Conservation (phyloP, 2,113 vertebrate species). For the Tyto alba region DNA sequence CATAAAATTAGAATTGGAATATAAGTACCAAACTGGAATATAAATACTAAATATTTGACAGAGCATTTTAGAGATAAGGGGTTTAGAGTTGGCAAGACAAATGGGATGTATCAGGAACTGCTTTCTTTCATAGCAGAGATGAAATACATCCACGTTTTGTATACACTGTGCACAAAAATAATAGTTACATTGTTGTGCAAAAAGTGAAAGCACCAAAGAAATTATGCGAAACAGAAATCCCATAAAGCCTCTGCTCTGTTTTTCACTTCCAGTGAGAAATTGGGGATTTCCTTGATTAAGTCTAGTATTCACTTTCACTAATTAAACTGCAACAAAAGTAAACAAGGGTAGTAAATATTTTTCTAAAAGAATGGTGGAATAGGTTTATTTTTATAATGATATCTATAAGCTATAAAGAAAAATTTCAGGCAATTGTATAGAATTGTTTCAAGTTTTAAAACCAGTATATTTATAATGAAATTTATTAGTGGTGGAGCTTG, state of each 20-base stretch:
- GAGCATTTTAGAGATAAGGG: background rate
- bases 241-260: background rate
- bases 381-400: background rate
- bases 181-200: background rate
- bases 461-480: fast-evolving
- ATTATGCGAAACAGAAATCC: background rate
- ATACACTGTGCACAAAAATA: background rate
- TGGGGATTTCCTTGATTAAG: background rate
- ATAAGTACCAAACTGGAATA: background rate
- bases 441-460: background rate
- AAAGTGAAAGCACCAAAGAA: background rate
- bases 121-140: background rate
- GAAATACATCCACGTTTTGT: background rate
- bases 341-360: background rate
- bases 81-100: background rate
- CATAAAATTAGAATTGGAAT: background rate
- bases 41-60: background rate
- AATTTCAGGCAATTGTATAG: background rate
- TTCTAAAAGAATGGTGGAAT: background rate
- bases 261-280: background rate
- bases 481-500: background rate
- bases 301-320: background rate
- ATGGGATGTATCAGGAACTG: background rate
- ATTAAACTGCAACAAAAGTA: background rate
- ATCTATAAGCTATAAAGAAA: background rate